A percentile compares a stretch with the other conserved stretches of the same genome.
These are phyloP conservation scores for Cryptosula pallasiana DNA, from an alignment of 2,888 invertebrate genomes.

Conservation along the genomic window DNA sequence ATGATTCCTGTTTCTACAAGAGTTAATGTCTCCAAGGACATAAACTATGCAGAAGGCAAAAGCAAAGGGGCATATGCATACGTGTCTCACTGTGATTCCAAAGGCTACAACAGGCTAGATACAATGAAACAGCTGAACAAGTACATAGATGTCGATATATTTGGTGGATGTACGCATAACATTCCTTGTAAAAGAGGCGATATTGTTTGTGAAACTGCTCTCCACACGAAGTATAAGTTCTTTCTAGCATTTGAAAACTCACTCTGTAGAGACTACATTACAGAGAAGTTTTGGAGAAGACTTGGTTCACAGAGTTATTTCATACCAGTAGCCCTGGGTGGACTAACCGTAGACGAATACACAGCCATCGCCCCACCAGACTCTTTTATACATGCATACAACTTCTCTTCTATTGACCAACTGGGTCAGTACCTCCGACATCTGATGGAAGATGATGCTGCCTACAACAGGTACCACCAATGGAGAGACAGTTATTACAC, in stretches of 20 bases:
- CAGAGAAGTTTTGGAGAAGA: conserved; percentile 8
- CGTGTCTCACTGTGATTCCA: background rate
- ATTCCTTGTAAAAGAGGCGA: background rate
- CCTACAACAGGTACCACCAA: conserved; percentile 8
- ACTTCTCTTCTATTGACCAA: background rate
- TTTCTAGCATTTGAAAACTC: conserved; percentile 11
- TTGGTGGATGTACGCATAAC: background rate
- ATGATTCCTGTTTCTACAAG: background rate
- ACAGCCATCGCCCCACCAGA: background rate
- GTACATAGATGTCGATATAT: conserved; percentile 7
- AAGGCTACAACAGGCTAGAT: background rate
- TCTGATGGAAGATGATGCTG: background rate
- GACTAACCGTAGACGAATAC: background rate
- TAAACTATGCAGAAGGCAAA: background rate
- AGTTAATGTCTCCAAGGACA: background rate
- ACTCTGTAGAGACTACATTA: conserved; percentile 17
- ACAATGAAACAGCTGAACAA: background rate
- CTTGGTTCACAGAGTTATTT: background rate
- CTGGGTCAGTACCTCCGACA: background rate
- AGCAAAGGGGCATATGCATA: conserved; percentile 18
- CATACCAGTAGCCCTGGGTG: background rate
- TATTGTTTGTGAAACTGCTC: background rate
- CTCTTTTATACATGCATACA: conserved; percentile 18
- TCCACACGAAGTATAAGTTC: background rate
- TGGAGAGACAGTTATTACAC: background rate